Evolutionary conservation across 2,888 invertebrate species (phyloP), one percentile per base, ranked within the genome.

Genomic region (Oxycera nigricornis): DNA sequence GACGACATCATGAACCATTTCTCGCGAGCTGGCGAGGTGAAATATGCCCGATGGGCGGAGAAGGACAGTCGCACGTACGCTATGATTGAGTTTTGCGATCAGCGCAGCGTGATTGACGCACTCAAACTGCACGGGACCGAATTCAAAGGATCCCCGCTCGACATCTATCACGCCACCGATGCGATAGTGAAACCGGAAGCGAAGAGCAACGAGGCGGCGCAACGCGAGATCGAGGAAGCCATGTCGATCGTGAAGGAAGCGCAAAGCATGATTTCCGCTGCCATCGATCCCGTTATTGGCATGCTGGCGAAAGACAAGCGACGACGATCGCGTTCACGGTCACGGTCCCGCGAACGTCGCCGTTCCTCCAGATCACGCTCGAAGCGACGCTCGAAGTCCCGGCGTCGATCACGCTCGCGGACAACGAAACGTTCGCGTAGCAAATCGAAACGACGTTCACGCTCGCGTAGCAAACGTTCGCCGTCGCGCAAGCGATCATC

Each of bases 221-320:
- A 97, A 81, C 90, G 94, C 57, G 97, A 97, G 86, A 96, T 98
- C 73, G 97, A 97, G 84, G 97, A 97, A 84, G 97, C 97, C 0
- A 97, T 99, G 96, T 94, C 95, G 59, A 89, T 97, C 77, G 96
- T 97, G 0, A 96, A 96, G 82, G 97, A 98, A 86, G 97, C 97
- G 0, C 97, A 97, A 85, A 95, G 94, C 83, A 89, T 97, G 81
- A 96, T 98, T 77, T 94, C 96, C 0, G 97, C 96, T 7, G 95
- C 96, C 14, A 95, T 97, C 77, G 96, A 95, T 86, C 95, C 95
- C 0, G 94, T 95, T 73, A 94, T 95, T 80, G 94, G 94, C 4
- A 90, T 94, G 86, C 85, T 95, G 26, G 93, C 94, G 1, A 94
- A 95, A 83, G 94, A 95, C 80, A 94, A 95, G 82, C 88, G 94